Base-by-base conservation (phyloP, 2,888 invertebrate genomes). In the Stegophylla sp. region DNA sequence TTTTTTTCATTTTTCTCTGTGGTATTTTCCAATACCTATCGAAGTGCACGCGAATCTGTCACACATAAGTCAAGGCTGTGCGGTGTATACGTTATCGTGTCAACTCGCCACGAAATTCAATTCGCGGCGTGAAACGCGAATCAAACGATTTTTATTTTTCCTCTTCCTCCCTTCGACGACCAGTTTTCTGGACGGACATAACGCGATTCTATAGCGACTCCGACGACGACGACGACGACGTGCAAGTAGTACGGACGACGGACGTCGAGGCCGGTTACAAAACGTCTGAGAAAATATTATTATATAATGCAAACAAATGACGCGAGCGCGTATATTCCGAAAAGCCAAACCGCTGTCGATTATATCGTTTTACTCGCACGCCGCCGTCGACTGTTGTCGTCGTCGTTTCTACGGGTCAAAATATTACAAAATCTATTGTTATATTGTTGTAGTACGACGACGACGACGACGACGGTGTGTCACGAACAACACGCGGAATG, bases 401-500 rank as follows among this genome's bases (percentile, higher is more conserved):
- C 28, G 20, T 69, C 51, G n/a, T 28, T 53, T 69, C 69, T 69
- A 13, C 74, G 26, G 61, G 74, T 74, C 61, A 74, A 45, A 74
- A 63, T 61, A 74, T 74, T 74, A 63, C 74, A 74, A 74, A 74
- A 74, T 28, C 56, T 45, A 74, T 74, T 74, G 74, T 74, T 63
- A 34, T 43, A 26, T 10, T 48, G 10, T 28, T 3, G 3, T 9
- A 1, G 59, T 12, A 59, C 59, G 0, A 9, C 15, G 12, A 20
- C 34, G 3, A 34, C 34, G 7, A 23, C 20, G n/a, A 61, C 61
- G 15, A 4, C 59, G 26, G 3, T 61, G 7, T 13, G 74, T 74
- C 74, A 74, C 74, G 74, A 74, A 9, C 45, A 74, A 9, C 45
- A n/a, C 23, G 43, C 10, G 17, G n/a, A 56, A 56, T 20, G 2